Conservation (phyloP, 2,797 vertebrate species). For the Naso thynnoides region DNA sequence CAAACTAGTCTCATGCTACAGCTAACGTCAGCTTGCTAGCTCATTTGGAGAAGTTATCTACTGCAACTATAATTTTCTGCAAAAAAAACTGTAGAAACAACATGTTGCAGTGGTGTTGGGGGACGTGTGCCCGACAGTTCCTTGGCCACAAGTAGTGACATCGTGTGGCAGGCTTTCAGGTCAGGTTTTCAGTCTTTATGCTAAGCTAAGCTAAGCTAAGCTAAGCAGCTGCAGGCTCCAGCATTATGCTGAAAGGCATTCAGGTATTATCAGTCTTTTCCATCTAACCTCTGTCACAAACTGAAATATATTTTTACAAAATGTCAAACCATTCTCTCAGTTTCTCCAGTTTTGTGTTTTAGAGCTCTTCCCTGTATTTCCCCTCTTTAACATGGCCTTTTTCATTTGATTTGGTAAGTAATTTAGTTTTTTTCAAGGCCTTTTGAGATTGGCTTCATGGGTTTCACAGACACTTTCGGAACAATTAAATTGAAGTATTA, state of each 20-base stretch:
- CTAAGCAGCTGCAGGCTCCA: neutral
- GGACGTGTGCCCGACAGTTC: neutral
- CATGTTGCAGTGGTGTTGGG: neutral
- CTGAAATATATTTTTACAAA: neutral
- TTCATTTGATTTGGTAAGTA: constrained; percentile 1
- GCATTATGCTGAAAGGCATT: neutral
- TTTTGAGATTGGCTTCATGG: constrained; percentile 2
- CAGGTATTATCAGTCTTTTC: neutral
- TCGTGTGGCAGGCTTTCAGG: neutral
- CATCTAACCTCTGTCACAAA: neutral
- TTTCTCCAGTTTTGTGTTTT: neutral
- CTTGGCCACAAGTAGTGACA: neutral
- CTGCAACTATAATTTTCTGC: too few relatives aligned
- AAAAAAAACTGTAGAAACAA: neutral
- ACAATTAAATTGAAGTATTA: constrained; percentile 11
- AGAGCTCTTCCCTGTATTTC: neutral
- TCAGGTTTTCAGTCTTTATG: neutral
- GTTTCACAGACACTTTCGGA: neutral
- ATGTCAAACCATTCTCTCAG: neutral
- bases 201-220: constrained; percentile 1
- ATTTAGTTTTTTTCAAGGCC: neutral
- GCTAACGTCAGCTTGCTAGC: too few relatives aligned
- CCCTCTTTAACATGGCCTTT: neutral
- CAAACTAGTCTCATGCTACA: too few relatives aligned
- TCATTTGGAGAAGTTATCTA: too few relatives aligned